Evolutionary conservation across 92 coral and sea anemone genomes (phyloP).

Genomic region (Meandrina meandrites): DNA sequence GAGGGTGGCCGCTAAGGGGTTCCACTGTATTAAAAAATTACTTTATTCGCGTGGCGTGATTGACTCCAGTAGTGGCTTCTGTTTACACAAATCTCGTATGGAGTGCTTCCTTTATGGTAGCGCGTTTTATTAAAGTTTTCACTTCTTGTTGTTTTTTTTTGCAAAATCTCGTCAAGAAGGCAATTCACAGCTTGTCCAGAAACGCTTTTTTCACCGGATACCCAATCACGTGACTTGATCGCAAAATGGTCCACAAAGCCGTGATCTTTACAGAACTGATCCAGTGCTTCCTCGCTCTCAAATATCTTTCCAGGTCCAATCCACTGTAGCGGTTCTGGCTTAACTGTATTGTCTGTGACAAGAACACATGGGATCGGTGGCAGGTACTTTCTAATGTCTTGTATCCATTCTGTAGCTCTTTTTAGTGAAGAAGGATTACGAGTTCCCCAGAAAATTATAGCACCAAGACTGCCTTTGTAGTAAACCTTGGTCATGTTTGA

Average conservation of each 20-base stretch:
- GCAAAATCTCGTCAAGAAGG: not conserved
- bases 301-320: constrained; percentile 48
- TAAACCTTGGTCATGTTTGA: not conserved
- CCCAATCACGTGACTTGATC: constrained; percentile 60
- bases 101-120: too few relatives aligned
- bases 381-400: not conserved
- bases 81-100: too few relatives aligned
- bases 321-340: constrained; percentile 50
- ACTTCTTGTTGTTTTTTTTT: not conserved
- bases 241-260: constrained; percentile 63
- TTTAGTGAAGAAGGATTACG: constrained; percentile 40
- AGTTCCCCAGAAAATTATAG: constrained; percentile 71
- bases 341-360: constrained; percentile 45
- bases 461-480: constrained; percentile 43
- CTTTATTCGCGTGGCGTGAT: too few relatives aligned
- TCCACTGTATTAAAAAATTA: too few relatives aligned
- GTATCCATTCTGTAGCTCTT: constrained; percentile 46
- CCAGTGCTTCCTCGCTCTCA: constrained; percentile 51
- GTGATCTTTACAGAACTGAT: constrained; percentile 57
- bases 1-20: too few relatives aligned
- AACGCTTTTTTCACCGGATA: constrained; percentile 59
- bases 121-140: too few relatives aligned
- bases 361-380: constrained; percentile 51
- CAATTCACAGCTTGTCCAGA: constrained; percentile 63
- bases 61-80: too few relatives aligned